Base-by-base conservation (phyloP, 2,113 vertebrate species). In the Myiozetetes cayanensis region DNA sequence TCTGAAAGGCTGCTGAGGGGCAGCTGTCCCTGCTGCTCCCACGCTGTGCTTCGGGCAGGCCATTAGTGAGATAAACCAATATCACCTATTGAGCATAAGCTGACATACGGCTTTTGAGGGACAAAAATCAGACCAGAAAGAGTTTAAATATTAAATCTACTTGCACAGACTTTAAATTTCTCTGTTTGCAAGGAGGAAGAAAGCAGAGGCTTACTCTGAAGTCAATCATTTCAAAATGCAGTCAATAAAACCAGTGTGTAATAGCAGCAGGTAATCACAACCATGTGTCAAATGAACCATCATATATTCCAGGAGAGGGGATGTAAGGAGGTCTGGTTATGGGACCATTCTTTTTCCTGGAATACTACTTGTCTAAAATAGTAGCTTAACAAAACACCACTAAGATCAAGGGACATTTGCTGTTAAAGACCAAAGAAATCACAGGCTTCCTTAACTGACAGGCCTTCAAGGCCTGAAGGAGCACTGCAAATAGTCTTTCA, bases 231-330 rank as follows among this genome's bases (percentile, higher is more conserved):
- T 84, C 67, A 92, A 95, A 94, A 71, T 20, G 12, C 41, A 86
- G 59, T 71, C 90, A 77, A 77, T 95, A 92, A 96, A 94, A 55
- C 23, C 47, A 59, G 68, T 37, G 49, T 63, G 52, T 79, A 86
- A 63, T 78, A 88, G 65, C 79, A 86, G 76, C 82, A 86, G 50
- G 75, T 90, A 94, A 94, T 65, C 75, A 81, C 82, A 91, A 71
- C 65, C 88, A 89, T 44, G 83, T 90, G 73, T 86, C 86, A 90
- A 86, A 79, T 30, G 82, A 83, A 67, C 72, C 75, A 74, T 59
- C 71, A 4, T 77, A 50, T 91, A 91, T 95, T 91, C 90, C 59
- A 96, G 72, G 63, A 93, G 84, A 74, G 41, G 61, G 53, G 65
- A 77, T 83, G 58, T 88, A 70, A 90, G 63, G 39, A 93, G 77